A percentile compares a stretch with the other conserved stretches of the same genome.
Evolutionary conservation across 2,888 invertebrate genomes (phyloP).

Genomic region (Dicranocentrus wangi): DNA sequence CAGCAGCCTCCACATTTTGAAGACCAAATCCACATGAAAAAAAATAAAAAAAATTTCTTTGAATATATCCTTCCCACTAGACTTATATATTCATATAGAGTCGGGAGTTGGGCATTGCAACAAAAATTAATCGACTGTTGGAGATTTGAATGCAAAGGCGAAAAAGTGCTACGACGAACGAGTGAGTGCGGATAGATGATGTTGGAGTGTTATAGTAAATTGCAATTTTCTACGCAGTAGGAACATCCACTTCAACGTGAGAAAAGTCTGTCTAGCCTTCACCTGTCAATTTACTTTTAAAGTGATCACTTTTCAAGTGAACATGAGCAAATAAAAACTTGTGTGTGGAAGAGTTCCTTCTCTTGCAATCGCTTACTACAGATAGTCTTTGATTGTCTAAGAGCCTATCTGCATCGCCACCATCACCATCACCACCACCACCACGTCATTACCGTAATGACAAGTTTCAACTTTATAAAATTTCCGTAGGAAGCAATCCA

Average conservation of each 20-base stretch:
- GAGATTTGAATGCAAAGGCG: too few relatives aligned
- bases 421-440: too few relatives aligned
- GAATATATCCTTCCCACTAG: too few relatives aligned
- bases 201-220: constrained; percentile 5
- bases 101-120: background rate
- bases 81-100: too few relatives aligned
- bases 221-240: constrained; percentile 47
- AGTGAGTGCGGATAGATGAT: background rate
- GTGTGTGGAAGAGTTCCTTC: background rate
- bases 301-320: constrained; percentile 18
- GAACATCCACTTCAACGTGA: constrained; percentile 12
- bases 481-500: background rate
- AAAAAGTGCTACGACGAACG: too few relatives aligned
- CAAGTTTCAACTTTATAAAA: constrained; percentile 15
- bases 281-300: constrained; percentile 49
- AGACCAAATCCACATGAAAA: too few relatives aligned
- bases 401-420: too few relatives aligned
- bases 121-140: too few relatives aligned
- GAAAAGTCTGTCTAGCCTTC: constrained; percentile 39
- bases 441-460: background rate
- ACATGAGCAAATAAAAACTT: constrained; percentile 1
- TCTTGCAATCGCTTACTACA: too few relatives aligned
- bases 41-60: too few relatives aligned
- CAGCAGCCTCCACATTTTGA: too few relatives aligned
- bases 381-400: too few relatives aligned